Base-by-base conservation (phyloP, 2,888 invertebrate genomes). In the Heterodera filipjevi region DNA sequence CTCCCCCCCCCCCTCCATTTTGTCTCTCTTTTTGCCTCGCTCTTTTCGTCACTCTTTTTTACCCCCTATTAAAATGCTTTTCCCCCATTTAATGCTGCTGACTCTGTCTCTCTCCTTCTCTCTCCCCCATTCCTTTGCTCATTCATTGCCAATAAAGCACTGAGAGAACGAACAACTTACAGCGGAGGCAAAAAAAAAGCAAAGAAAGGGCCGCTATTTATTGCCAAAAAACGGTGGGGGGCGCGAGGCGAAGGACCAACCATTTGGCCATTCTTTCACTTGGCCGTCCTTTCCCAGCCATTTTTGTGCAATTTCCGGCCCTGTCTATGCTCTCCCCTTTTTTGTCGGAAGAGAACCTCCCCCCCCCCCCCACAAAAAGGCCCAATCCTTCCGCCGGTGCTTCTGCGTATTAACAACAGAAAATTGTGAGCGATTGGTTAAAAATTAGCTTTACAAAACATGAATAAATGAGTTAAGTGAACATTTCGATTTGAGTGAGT, bases 281-380 rank as follows among this genome's bases (percentile, higher is more conserved):
- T 73, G 59, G 44, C 35, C 49, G 59, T 27, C 44, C 44, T 73
- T 73, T 73, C 73, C 73, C 73, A 73, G n/a, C 73, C 73, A 44
- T 39, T 73, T 59, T 59, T 46, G 44, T 59, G 59, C 73, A 73
- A 73, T 73, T 73, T 73, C 73, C 73, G 73, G 73, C 49, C 49
- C n/a, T 59, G 73, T 27, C 27, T 35, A 49, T n/a, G n/a, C 59
- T 59, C 3, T 53, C 39, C 53, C 59, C 27, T 27, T 59, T 53
- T 59, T 59, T 6, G 27, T 2, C 27, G n/a, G 59, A 59, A 59
- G 59, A 59, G 27, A 27, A n/a, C 27, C n/a, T 27, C 59, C 59
- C n/a, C 59, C 59, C 27, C 27, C 59, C 59, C n/a, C n/a, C 27
- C 27, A 6, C 59, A n/a, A 19, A 14, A 14, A 19, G 16, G 16